Percentiles rank a stretch among this genome's conserved stretches.
These are phyloP conservation scores for Kryptolebias marmoratus DNA, from an alignment of 2,113 vertebrate species.

Conservation along the genomic window DNA sequence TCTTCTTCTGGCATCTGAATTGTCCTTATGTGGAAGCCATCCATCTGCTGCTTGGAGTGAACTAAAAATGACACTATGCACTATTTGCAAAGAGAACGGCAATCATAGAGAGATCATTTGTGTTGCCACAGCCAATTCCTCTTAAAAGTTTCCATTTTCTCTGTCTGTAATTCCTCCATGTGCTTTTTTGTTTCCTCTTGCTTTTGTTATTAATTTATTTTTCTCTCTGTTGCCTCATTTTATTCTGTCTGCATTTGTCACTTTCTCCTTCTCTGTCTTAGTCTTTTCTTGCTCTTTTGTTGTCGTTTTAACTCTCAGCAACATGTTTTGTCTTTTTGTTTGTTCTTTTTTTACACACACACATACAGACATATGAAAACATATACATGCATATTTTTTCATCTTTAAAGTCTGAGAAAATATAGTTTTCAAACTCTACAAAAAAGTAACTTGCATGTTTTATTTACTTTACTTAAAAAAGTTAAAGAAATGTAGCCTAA, in stretches of 20 bases:
- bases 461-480: no score
- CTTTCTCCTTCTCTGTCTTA: conserved; percentile 40
- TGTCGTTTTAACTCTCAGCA: conserved; percentile 62
- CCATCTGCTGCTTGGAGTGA: conserved; percentile 50
- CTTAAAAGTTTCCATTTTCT: conserved; percentile 40
- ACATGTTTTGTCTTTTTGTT: conserved; percentile 43
- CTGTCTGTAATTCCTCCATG: conserved; percentile 22
- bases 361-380: background rate
- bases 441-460: conserved; percentile 31
- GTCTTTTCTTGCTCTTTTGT: conserved; percentile 55
- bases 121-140: conserved; percentile 47
- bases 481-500: conserved; percentile 39
- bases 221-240: conserved; percentile 49
- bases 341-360: background rate
- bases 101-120: conserved; percentile 59
- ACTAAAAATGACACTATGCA: conserved; percentile 65
- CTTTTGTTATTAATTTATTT: conserved; percentile 43
- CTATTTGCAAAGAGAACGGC: conserved; percentile 58
- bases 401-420: conserved; percentile 2
- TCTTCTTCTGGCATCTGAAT: conserved; percentile 49
- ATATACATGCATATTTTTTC: background rate
- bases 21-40: conserved; percentile 52
- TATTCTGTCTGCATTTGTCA: conserved; percentile 48
- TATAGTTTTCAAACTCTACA: conserved; percentile 57
- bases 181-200: conserved; percentile 9